Base-by-base conservation (phyloP, 2,888 invertebrate species). In the Lasioglossum morio region DNA sequence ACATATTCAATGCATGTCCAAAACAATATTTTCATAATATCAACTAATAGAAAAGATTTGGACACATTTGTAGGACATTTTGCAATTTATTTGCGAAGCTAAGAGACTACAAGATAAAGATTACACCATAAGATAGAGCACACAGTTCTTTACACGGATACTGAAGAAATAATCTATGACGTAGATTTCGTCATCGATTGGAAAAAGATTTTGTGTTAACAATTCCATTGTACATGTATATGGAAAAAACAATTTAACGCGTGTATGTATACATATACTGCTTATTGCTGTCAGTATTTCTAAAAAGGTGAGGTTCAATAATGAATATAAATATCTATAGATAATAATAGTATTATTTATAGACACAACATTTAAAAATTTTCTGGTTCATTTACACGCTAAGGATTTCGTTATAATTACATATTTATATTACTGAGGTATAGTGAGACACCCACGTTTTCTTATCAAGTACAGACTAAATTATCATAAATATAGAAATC, bases 401-500 rank as follows among this genome's bases (percentile, higher is more conserved):
- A 86, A 86, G 27, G 63, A 77, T 7, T 60, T 14, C 23, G 48
- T 53, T 27, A 19, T 57, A 80, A 77, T 75, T 85, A 70, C 48
- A 77, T 77, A 84, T 77, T 70, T 74, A 27, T 63, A 73, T 69
- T 14, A 23, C 30, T 76, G 60, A 74, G n/a, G 57, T 57, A 82
- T 16, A 73, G 60, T 4, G 10, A 60, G 16, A 77, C 46, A 72
- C 23, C 16, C 16, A 77, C 46, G 1, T 19, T 19, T n/a, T 48
- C 19, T 14, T 43, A 74, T 16, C 30, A 63, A 30, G 72, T 76
- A 82, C 19, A 37, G n/a, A 30, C 12, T 73, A 69, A 70, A 57
- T 34, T 69, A 63, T 69, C 66, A 79, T 73, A 73, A 14, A 46
- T 30, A 40, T 30, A 48, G 37, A 77, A 66, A 69, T 66, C 23